These are phyloP conservation scores for Drosophila ambigua DNA, from an alignment of 1,140 invertebrate genomes.

Conservation along the genomic window DNA sequence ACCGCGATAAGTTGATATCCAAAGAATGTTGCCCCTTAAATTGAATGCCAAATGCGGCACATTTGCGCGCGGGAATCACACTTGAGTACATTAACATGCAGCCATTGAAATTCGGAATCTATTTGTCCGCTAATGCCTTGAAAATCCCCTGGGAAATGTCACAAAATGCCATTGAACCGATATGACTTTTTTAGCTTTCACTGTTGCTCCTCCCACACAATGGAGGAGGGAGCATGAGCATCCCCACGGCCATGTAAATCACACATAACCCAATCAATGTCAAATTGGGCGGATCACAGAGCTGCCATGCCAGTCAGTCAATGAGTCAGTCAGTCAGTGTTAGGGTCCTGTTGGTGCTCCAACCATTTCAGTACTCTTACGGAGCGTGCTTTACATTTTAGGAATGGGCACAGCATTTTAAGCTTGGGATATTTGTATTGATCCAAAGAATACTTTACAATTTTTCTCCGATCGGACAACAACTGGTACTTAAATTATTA, in stretches of 20 bases:
- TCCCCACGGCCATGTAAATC: slow-evolving; percentile 44
- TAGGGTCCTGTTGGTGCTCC: not conserved
- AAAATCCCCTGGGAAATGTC: slow-evolving; percentile 11
- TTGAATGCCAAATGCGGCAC: slow-evolving; percentile 1
- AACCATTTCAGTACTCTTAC: not conserved
- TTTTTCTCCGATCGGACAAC: too few relatives aligned
- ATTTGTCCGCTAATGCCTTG: slow-evolving; percentile 10
- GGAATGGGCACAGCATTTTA: too few relatives aligned
- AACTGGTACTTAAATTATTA: too few relatives aligned
- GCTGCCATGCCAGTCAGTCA: slow-evolving; percentile 23
- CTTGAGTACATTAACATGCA: not conserved
- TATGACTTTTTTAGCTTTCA: slow-evolving; percentile 10
- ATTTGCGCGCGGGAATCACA: too few relatives aligned
- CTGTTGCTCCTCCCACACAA: not conserved
- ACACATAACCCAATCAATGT: slow-evolving; percentile 72
- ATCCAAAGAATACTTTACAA: too few relatives aligned
- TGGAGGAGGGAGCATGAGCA: too few relatives aligned
- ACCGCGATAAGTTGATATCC: slow-evolving; percentile 23
- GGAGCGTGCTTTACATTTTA: too few relatives aligned
- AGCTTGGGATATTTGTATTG: too few relatives aligned
- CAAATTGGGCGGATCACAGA: slow-evolving; percentile 61
- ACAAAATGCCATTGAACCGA: slow-evolving; percentile 15
- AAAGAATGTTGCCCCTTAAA: not conserved
- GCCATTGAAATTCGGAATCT: slow-evolving; percentile 20
- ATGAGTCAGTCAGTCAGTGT: slow-evolving; percentile 33